These are phyloP conservation scores for Craniophora ligustri DNA, from an alignment of 2,888 invertebrate genomes.

Conservation along the genomic window DNA sequence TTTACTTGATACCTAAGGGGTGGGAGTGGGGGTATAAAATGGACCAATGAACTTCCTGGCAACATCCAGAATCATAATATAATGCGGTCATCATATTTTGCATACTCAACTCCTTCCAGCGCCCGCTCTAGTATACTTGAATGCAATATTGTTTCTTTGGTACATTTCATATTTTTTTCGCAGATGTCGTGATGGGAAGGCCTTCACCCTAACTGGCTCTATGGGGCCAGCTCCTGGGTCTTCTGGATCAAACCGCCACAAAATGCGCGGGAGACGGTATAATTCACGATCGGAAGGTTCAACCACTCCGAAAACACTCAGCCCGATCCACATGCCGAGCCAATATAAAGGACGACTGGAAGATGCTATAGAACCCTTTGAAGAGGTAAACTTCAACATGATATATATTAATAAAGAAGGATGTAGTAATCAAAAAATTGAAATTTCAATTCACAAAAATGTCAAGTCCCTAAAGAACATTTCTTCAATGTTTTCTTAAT, in stretches of 20 bases:
- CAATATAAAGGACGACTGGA: slow-evolving; percentile 59
- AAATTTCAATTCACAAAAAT: too few relatives aligned
- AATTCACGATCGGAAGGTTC: slow-evolving; percentile 48
- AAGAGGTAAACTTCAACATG: slow-evolving; percentile 61
- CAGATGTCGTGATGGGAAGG: slow-evolving; percentile 75
- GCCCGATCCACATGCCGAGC: slow-evolving; percentile 49
- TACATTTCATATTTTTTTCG: slow-evolving; percentile 20
- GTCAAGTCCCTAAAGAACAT: too few relatives aligned
- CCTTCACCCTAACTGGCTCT: slow-evolving; percentile 68
- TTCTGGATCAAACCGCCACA: slow-evolving; percentile 61
- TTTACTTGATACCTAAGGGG: too few relatives aligned
- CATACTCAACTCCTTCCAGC: too few relatives aligned
- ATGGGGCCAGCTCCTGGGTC: slow-evolving; percentile 66
- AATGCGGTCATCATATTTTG: too few relatives aligned
- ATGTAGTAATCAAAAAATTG: too few relatives aligned
- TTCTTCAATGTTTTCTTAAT: too few relatives aligned
- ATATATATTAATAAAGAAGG: neutral
- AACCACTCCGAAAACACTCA: slow-evolving; percentile 41
- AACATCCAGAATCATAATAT: too few relatives aligned
- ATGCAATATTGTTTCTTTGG: neutral
- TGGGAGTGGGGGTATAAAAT: too few relatives aligned
- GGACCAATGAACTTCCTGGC: too few relatives aligned
- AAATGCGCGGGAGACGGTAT: slow-evolving; percentile 38
- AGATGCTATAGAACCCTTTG: slow-evolving; percentile 66
- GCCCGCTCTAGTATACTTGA: too few relatives aligned